Percentiles rank a stretch among this genome's conserved stretches.
phyloP scores from a whole-genome alignment of 2,888 invertebrate genomes.

The Crepidodera aurea region DNA sequence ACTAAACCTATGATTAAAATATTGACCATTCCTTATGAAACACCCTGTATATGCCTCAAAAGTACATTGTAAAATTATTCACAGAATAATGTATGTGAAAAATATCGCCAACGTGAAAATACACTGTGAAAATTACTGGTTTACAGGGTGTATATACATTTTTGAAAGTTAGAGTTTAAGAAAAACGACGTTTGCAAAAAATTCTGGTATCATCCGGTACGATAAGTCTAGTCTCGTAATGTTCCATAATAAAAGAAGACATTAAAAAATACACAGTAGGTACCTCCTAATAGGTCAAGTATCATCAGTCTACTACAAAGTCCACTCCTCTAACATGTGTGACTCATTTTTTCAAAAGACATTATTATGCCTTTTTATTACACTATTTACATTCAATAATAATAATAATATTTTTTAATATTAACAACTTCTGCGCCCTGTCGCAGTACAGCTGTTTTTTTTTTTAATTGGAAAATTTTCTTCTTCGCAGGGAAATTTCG shows the following conservation, averaged over 20 bases:
- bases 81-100: no score
- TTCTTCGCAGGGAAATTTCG: not conserved
- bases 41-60: no score
- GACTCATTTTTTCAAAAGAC: constrained; percentile 55
- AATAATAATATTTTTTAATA: constrained; percentile 42
- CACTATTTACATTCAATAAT: constrained; percentile 63
- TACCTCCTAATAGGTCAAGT: constrained; percentile 55
- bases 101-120: no score
- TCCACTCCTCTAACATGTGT: constrained; percentile 55
- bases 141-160: no score
- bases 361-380: constrained; percentile 61
- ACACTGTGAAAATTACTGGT: no score
- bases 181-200: not conserved
- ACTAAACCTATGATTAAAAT: no score
- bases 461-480: not conserved
- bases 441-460: constrained; percentile 48
- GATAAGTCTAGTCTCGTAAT: constrained; percentile 34
- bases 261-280: constrained; percentile 62
- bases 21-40: no score
- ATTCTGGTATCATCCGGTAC: not conserved
- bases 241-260: constrained; percentile 49
- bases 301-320: constrained; percentile 61
- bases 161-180: no score
- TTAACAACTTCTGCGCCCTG: constrained; percentile 55
- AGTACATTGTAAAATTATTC: no score